Evolutionary conservation across 2,888 invertebrate species (phyloP), one percentile per base, ranked within the genome.

Genomic region (Neelides folsomi): DNA sequence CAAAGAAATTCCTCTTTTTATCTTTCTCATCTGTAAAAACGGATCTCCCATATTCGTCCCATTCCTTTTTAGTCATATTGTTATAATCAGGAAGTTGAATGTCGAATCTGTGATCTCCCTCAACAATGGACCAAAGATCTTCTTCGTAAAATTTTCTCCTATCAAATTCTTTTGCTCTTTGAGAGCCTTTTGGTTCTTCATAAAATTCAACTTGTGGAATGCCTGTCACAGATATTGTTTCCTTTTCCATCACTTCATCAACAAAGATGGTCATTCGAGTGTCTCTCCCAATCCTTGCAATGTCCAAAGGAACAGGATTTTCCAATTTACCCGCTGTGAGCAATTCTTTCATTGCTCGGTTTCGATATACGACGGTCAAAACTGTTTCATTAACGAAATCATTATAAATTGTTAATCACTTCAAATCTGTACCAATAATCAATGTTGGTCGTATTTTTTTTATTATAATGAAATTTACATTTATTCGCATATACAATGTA

Each of bases 11-110:
- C 13, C 61, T 47, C 41, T 60, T 56, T 5, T 63, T 56, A 8
- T 40, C 58, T 15, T 61, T 58, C 15, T 58, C 54, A 4, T 58
- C 58, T 2, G 52, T 56, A 49, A 60, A 63, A 42, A 61, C 51
- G 9, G 47, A 48, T 40, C 60, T 61, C 12, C 60, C 62, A 41
- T 57, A 63, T 3, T 63, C 64, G 39, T 64, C 62, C 59, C 63
- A 59, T 47, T 60, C 51, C 49, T 63, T 55, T 40, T 61, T 63
- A 8, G 59, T 53, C 64, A 64, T 62, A 39, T 53, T 60, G 18
- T 58, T 55, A 35, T 58, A 58, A 56, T 63, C 64, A n/a, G 62
- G 62, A 2, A 62, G 48, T 19, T 47, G 47, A 37, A 56, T 57
- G 35, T 54, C 53, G 34, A 62, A 54, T 1, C 60, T 52, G 43